phyloP scores from a whole-genome alignment of 1,140 invertebrate genomes.

The Himalopsyche phryganea region DNA sequence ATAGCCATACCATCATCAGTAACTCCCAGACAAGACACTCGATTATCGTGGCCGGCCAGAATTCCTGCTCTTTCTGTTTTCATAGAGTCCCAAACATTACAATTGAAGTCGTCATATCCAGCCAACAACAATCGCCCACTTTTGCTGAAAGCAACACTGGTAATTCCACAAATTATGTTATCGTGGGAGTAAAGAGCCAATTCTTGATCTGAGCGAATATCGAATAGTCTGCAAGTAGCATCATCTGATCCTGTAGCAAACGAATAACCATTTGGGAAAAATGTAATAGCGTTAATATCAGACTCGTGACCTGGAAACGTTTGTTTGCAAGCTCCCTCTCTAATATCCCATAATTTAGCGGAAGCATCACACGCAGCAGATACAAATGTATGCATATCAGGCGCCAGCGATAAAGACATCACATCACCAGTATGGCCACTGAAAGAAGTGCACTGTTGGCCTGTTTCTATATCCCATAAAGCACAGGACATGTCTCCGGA shows the following conservation, averaged over 20 bases:
- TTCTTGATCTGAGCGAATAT: slow-evolving; percentile 82
- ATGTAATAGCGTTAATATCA: slow-evolving; percentile 93
- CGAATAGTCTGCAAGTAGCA: slow-evolving; percentile 90
- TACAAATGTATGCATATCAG: slow-evolving; percentile 88
- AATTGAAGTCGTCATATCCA: slow-evolving; percentile 95
- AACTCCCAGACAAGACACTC: slow-evolving; percentile 87
- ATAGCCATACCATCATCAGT: slow-evolving; percentile 93
- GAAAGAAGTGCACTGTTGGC: slow-evolving; percentile 89
- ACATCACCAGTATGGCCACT: slow-evolving; percentile 93
- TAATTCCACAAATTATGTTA: slow-evolving; percentile 95
- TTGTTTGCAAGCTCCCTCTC: slow-evolving; percentile 90
- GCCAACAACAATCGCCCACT: slow-evolving; percentile 86
- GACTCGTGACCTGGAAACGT: slow-evolving; percentile 94
- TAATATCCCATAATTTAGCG: slow-evolving; percentile 92
- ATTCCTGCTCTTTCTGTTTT: slow-evolving; percentile 91
- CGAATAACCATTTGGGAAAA: slow-evolving; percentile 91
- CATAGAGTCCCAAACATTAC: slow-evolving; percentile 95
- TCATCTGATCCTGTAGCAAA: slow-evolving; percentile 95
- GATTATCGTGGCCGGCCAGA: slow-evolving; percentile 87
- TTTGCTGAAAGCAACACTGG: slow-evolving; percentile 92
- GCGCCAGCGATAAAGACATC: slow-evolving; percentile 88
- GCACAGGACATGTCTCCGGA: slow-evolving; percentile 66
- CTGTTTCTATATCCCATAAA: slow-evolving; percentile 94
- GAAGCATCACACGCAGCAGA: slow-evolving; percentile 93
- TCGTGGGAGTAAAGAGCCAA: slow-evolving; percentile 95